These are phyloP conservation scores for Polyergus mexicanus DNA, from an alignment of 1,140 invertebrate species.

Conservation along the genomic window DNA sequence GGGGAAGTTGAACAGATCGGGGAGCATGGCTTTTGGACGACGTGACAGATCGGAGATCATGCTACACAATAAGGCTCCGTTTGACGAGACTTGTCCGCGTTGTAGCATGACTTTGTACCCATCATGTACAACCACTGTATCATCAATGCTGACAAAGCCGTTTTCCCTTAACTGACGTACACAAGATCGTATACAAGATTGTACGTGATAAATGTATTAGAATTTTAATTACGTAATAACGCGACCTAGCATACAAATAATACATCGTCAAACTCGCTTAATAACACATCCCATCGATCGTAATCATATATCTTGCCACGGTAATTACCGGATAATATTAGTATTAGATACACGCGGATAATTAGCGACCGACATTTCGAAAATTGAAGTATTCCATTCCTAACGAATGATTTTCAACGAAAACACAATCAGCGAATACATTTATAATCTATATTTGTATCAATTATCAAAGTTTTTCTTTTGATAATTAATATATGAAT, in stretches of 20 bases:
- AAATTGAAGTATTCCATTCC: constrained; percentile 39
- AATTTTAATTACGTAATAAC: constrained; percentile 68
- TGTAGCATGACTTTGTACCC: constrained; percentile 37
- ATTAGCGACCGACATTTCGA: constrained; percentile 27
- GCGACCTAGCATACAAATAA: constrained; percentile 37
- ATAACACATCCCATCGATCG: background rate
- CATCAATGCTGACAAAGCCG: constrained; percentile 56
- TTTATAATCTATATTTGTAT: background rate
- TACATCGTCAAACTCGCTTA: constrained; percentile 15
- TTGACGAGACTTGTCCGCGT: constrained; percentile 44
- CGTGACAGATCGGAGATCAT: constrained; percentile 21
- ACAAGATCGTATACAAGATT: constrained; percentile 39
- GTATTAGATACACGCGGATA: constrained; percentile 16
- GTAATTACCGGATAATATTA: constrained; percentile 13
- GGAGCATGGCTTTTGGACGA: constrained; percentile 22
- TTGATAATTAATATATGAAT: background rate
- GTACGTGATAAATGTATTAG: constrained; percentile 54
- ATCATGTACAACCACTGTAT: constrained; percentile 52
- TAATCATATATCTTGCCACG: constrained; percentile 20
- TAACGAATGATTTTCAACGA: constrained; percentile 25
- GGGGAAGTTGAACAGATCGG: constrained; percentile 17
- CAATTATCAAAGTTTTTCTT: background rate
- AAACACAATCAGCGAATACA: background rate
- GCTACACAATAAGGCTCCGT: constrained; percentile 8
- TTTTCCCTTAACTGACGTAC: constrained; percentile 62